Base-by-base conservation (phyloP, 2,888 invertebrate genomes). In the Serripes groenlandicus region DNA sequence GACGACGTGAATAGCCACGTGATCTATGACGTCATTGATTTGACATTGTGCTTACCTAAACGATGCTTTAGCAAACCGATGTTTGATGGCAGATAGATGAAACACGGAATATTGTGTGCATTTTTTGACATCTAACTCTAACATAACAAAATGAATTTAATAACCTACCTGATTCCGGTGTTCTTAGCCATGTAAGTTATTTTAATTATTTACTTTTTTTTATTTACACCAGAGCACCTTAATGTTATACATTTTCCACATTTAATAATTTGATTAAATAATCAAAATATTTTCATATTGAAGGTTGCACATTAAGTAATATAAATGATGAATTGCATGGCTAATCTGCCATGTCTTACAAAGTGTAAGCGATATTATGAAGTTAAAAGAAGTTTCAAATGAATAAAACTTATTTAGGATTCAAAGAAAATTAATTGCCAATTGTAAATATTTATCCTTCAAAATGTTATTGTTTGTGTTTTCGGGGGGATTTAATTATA, bases 141-240 rank as follows among this genome's bases (percentile, higher is more conserved):
- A 15, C 1, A 42, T 42, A 9, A n/a, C 3, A 66, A 23, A 23
- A 66, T 66, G 66, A 42, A 66, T 42, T 42, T 66, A 66, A 66
- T 28, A 42, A 37, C 66, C 1, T 42, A 18, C 21, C 26, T 66
- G 66, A 42, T 66, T 66, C 26, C n/a, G 4, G 42, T 66, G 3
- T 26, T 66, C 66, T 4, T 66, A 7, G 26, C 21, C 23, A 66
- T 66, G 66, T 66, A 42, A 66, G 66, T 66, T 42, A 30, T 18
- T 49, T 1, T 21, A 49, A 21, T 1, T 49, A 49, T 49, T 49
- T 49, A 49, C 21, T 21, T 49, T 1, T 49, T 2, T 49, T 21
- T 5, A 42, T 42, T 11, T 42, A 15, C n/a, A n/a, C n/a, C n/a
- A n/a, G n/a, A n/a, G n/a, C n/a, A n/a, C n/a, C n/a, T n/a, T n/a